Percentiles rank a stretch among this genome's conserved stretches.
phyloP scores from a whole-genome alignment of 2,113 vertebrate genomes.

The Limnothrissa miodon region DNA sequence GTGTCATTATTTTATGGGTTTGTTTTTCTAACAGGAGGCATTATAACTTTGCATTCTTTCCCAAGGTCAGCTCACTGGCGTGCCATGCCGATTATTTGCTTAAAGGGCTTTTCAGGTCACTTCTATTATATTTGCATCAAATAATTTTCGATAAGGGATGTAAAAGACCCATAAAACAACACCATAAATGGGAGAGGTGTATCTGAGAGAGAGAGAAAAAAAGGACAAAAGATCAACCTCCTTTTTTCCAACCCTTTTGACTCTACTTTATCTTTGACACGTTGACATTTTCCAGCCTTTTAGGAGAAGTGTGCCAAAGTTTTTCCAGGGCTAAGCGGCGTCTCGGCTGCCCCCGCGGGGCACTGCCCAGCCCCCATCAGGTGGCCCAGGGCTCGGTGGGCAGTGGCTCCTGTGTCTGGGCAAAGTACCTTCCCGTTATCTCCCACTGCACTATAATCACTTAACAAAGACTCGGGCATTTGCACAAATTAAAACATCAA shows the following conservation, averaged over 20 bases:
- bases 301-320: conserved; percentile 10
- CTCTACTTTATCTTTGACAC: conserved; percentile 64
- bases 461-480: conserved; percentile 83
- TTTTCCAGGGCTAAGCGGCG: background rate
- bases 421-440: conserved; percentile 75
- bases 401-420: conserved; percentile 71
- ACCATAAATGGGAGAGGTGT: conserved; percentile 77
- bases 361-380: background rate
- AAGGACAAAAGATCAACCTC: conserved; percentile 78
- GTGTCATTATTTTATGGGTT: conserved; percentile 76
- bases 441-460: conserved; percentile 75
- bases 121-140: conserved; percentile 90
- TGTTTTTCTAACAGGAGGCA: conserved; percentile 70
- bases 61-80: conserved; percentile 84
- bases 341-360: background rate
- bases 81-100: conserved; percentile 83
- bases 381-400: conserved; percentile 20
- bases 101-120: conserved; percentile 79
- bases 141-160: conserved; percentile 93
- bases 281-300: conserved; percentile 61
- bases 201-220: conserved; percentile 50
- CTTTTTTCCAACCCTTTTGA: conserved; percentile 35
- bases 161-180: conserved; percentile 78
- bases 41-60: conserved; percentile 75
- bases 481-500: conserved; percentile 84